phyloP scores from a whole-genome alignment of 2,797 vertebrate species.

The Spheniscus humboldti region DNA sequence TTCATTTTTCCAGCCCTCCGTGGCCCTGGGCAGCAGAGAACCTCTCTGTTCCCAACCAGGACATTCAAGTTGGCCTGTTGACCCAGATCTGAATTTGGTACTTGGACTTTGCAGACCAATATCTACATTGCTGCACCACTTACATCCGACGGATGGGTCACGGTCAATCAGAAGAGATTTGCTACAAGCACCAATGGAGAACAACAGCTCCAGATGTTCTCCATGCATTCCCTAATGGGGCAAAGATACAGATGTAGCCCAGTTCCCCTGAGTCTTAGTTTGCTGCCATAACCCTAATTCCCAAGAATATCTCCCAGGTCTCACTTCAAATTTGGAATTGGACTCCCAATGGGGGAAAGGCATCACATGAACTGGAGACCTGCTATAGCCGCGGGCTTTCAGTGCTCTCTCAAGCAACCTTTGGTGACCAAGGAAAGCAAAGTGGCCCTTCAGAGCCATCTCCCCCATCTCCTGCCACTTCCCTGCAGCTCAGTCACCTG shows the following conservation, averaged over 20 bases:
- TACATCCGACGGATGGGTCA: background rate
- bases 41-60: background rate
- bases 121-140: background rate
- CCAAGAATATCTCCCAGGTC: background rate
- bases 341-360: background rate
- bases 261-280: background rate
- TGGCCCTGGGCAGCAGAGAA: background rate
- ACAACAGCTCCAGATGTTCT: background rate
- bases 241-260: background rate
- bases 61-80: background rate
- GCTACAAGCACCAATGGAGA: background rate
- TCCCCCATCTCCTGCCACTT: conserved; percentile 36
- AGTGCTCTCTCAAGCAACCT: background rate
- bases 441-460: background rate
- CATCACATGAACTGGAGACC: background rate
- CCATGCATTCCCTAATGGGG: fast-evolving
- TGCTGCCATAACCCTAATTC: background rate
- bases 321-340: background rate
- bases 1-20: background rate
- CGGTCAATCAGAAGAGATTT: background rate
- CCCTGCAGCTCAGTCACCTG: conserved; percentile 23
- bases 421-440: background rate
- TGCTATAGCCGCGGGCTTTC: background rate
- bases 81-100: background rate
- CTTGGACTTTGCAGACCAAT: background rate